A percentile compares a stretch with the other conserved stretches of the same genome.
phyloP scores from a whole-genome alignment of 2,797 vertebrate genomes.

The Cynodonichthys magdalenae region DNA sequence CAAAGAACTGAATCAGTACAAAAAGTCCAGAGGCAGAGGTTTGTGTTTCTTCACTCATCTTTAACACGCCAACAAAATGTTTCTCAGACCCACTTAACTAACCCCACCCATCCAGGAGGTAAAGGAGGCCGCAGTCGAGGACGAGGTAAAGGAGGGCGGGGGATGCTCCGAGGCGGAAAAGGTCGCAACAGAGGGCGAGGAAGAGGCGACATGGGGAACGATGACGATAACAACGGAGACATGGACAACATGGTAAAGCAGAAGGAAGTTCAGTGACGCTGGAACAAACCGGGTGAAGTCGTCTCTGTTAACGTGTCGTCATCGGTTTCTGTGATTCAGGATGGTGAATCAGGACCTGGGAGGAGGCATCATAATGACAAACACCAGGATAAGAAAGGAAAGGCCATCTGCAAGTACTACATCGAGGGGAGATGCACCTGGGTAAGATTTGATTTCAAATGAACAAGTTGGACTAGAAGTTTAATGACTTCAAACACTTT shows the following conservation, averaged over 20 bases:
- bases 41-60: background rate
- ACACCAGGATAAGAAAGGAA: constrained; percentile 94
- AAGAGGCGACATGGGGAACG: constrained; percentile 82
- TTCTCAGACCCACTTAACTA: no score
- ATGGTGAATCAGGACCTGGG: constrained; percentile 75
- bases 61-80: no score
- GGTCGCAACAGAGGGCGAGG: constrained; percentile 81
- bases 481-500: background rate
- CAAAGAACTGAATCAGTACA: constrained; percentile 90
- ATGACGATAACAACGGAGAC: constrained; percentile 90
- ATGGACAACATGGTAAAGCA: constrained; percentile 89
- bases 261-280: background rate
- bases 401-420: constrained; percentile 98
- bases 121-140: constrained; percentile 80
- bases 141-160: constrained; percentile 82
- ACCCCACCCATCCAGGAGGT: constrained; percentile 58
- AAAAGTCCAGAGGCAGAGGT: constrained; percentile 87
- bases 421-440: constrained; percentile 95
- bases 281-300: background rate
- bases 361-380: constrained; percentile 90
- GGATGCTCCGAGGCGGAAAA: constrained; percentile 74
- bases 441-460: constrained; percentile 75
- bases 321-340: constrained; percentile 50
- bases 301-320: background rate
- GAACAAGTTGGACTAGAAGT: no score